These are phyloP conservation scores for Maconellicoccus hirsutus DNA, from an alignment of 1,140 invertebrate genomes.

Conservation along the genomic window DNA sequence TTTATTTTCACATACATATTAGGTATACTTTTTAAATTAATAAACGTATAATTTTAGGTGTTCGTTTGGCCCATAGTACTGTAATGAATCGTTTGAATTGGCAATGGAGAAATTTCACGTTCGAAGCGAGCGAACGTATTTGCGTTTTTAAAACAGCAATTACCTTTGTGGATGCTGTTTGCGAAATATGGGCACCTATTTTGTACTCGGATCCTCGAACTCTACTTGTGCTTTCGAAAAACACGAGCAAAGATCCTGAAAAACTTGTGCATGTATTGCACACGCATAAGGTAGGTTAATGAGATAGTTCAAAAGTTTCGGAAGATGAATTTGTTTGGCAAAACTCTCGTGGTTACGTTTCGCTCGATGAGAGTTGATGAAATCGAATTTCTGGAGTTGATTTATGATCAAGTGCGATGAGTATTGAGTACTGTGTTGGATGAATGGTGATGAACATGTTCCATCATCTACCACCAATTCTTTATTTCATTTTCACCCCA, in stretches of 20 bases:
- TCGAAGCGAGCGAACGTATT: conserved; percentile 44
- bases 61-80: conserved; percentile 65
- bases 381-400: no score
- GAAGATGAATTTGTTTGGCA: no score
- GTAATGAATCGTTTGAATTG: conserved; percentile 67
- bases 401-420: no score
- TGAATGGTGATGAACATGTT: no score
- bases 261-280: conserved; percentile 52
- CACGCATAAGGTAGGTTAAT: conserved; percentile 48
- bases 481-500: no score
- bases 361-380: no score
- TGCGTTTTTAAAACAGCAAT: conserved; percentile 79
- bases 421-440: no score
- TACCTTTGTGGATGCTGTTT: conserved; percentile 76
- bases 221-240: conserved; percentile 56
- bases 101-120: conserved; percentile 73
- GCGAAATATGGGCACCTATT: conserved; percentile 73
- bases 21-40: no score
- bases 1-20: no score
- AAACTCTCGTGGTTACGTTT: no score
- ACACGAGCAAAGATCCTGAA: conserved; percentile 59
- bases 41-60: conserved; percentile 40
- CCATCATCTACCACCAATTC: no score
- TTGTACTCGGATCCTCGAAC: conserved; percentile 45
- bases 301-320: no score